phyloP scores from a whole-genome alignment of 92 coral and sea anemone species.

The Plumapathes pennacea region DNA sequence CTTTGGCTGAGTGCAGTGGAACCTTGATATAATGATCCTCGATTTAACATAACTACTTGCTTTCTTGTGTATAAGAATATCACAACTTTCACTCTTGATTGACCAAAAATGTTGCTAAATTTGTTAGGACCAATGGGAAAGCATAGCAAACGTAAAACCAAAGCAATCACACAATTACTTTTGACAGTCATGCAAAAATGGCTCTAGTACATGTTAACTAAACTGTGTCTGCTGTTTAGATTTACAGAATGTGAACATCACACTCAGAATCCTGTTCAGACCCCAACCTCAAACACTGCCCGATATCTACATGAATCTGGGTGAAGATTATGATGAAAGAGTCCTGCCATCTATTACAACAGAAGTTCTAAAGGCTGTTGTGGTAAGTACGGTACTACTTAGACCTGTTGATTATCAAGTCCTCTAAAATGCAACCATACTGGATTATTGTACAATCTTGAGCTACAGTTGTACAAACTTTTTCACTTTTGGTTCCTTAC shows the following conservation, averaged over 20 bases:
- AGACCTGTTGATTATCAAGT: neutral
- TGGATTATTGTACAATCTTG: neutral
- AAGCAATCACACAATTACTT: no score
- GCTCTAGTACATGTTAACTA: no score
- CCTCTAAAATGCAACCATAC: neutral
- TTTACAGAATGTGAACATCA: conserved; percentile 94
- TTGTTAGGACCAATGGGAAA: no score
- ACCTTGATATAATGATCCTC: no score
- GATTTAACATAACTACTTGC: no score
- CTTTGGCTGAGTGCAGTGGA: no score
- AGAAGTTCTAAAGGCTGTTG: conserved; percentile 97
- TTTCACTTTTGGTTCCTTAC: no score
- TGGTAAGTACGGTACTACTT: conserved; percentile 56
- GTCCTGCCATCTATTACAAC: conserved; percentile 96
- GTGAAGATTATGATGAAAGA: conserved; percentile 98
- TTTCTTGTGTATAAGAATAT: neutral
- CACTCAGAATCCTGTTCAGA: conserved; percentile 92
- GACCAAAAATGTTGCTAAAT: no score
- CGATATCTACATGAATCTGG: conserved; percentile 93
- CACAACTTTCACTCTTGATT: no score
- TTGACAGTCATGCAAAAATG: no score
- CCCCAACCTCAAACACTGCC: conserved; percentile 91
- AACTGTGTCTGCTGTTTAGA: conserved; percentile 41
- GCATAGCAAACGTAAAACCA: no score
- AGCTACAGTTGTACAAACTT: neutral